Base-by-base conservation (phyloP, 2,113 vertebrate species). In the Cariama cristata region DNA sequence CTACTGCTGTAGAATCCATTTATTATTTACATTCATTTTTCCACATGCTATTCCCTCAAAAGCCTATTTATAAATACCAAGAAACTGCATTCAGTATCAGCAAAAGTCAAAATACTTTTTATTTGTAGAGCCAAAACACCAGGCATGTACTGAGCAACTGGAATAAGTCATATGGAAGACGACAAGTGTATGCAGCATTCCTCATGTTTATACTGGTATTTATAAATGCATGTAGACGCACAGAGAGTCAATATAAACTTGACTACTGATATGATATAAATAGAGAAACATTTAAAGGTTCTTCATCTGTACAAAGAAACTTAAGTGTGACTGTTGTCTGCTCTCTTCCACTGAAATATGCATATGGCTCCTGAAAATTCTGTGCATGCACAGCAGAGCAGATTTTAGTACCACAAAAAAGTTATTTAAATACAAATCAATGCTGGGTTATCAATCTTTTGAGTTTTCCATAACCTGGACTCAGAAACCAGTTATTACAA, bases 361-460 rank as follows among this genome's bases (percentile, higher is more conserved):
- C 11, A 3, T 3, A 12, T 0, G 8, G 17, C 1, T 63, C 66
- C 40, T 8, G 14, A 19, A 44, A 88, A 75, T 20, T 47, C 8
- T 2, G 40, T 12, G 68, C 8, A 5, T 6, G 21, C 35, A 24
- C 33, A 69, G 38, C 33, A 49, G 21, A 58, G 66, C 52, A 49
- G 14, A 64, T 42, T 40, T 59, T 14, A 64, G 30, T 5, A 17
- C n/a, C 38, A 24, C 22, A 28, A 45, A 59, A 14, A 26, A 49
- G 27, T 42, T 76, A 33, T n/a, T 64, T 55, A 59, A 86, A 44
- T 0, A 28, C 3, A 20, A 84, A 18, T 6, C 59, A 49, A 5
- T 22, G 30, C 2, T 22, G 49, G 33, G 30, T 35, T 77, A 73
- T 32, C 33, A 56, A 17, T 14, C 50, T 9, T 52, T 26, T 32